A percentile compares a stretch with the other conserved stretches of the same genome.
These are phyloP conservation scores for Apocrypta bakeri DNA, from an alignment of 1,140 invertebrate genomes.

Conservation along the genomic window DNA sequence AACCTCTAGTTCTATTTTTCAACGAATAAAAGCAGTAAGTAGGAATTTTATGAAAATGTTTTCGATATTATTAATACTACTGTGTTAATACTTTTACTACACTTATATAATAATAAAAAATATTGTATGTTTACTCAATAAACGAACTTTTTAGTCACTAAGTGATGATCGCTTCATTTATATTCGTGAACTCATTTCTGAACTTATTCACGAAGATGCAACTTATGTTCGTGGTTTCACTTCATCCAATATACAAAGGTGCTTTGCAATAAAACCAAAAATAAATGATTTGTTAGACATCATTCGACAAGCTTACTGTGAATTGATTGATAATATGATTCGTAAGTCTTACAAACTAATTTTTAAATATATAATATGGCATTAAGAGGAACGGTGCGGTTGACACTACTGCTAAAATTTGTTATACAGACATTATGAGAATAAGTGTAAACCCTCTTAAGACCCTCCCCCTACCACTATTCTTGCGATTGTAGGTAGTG, in stretches of 20 bases:
- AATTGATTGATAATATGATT: conserved; percentile 85
- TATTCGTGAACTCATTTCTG: conserved; percentile 80
- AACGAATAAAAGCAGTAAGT: background rate
- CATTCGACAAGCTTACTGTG: conserved; percentile 84
- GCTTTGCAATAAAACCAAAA: conserved; percentile 87
- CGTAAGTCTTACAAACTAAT: no score
- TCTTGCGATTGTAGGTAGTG: no score
- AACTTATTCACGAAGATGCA: conserved; percentile 84
- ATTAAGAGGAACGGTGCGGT: no score
- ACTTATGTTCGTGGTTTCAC: conserved; percentile 81
- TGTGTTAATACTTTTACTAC: no score
- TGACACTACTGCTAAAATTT: no score
- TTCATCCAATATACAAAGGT: conserved; percentile 83
- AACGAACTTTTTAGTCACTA: background rate
- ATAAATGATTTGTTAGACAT: conserved; percentile 86
- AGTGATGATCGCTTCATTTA: conserved; percentile 68
- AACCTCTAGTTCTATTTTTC: background rate
- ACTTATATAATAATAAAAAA: no score
- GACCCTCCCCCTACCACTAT: no score
- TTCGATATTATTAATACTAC: background rate
- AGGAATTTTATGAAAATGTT: background rate
- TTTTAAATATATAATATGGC: no score
- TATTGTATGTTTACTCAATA: background rate
- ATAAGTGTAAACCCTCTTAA: no score
- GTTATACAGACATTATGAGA: no score